phyloP scores from a whole-genome alignment of 2,888 invertebrate genomes.

The Eilema depressum region DNA sequence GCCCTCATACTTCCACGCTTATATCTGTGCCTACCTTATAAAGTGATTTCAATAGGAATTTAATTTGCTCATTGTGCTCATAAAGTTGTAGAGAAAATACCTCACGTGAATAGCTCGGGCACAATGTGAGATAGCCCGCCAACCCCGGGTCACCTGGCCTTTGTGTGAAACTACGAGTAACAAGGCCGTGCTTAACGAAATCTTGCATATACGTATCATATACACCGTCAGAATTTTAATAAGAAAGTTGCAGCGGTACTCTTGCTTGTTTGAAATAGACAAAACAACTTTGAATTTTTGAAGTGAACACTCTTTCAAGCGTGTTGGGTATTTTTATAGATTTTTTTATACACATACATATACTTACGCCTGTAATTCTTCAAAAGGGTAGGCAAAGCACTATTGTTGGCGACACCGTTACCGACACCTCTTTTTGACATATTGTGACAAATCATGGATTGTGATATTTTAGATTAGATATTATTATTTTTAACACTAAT shows the following conservation, averaged over 20 bases:
- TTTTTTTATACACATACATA: too few species aligned
- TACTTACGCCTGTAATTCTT: too few species aligned
- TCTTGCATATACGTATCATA: background rate
- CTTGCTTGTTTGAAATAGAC: background rate
- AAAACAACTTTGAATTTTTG: background rate
- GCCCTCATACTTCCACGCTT: conserved; percentile 9
- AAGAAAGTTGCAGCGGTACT: background rate
- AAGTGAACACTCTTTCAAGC: too few species aligned
- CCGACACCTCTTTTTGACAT: too few species aligned
- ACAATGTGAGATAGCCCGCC: conserved; percentile 30
- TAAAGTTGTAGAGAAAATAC: conserved; percentile 42
- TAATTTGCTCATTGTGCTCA: conserved; percentile 31
- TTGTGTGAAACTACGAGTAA: conserved; percentile 34
- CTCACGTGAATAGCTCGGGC: conserved; percentile 35
- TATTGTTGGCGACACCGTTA: too few species aligned
- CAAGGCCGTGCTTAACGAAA: conserved; percentile 17
- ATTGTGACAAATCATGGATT: background rate
- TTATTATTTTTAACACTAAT: too few species aligned
- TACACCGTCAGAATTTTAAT: conserved; percentile 4
- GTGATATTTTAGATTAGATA: too few species aligned
- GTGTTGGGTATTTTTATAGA: too few species aligned
- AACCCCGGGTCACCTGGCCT: conserved; percentile 32
- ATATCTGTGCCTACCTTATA: conserved; percentile 21
- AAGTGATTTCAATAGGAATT: conserved; percentile 29
- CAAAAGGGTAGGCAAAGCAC: too few species aligned